Percentiles rank a stretch among this genome's conserved stretches.
Conservation (phyloP, 1,140 invertebrate species). For the Ptiloglossa arizonensis region DNA sequence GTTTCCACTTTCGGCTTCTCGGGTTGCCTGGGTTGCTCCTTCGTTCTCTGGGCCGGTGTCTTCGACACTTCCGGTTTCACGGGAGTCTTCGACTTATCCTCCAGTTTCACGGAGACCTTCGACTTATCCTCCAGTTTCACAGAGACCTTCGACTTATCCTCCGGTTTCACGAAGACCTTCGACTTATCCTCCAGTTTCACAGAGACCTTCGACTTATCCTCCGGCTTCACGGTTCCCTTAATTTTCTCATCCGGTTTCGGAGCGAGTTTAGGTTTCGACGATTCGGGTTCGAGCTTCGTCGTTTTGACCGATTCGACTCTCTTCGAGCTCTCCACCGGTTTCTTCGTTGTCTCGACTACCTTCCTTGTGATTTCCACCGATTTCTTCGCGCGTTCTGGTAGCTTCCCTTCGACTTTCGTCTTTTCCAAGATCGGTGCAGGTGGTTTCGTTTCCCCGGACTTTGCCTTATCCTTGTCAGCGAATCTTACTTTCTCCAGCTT, state of each 20-base stretch:
- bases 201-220: slow-evolving; percentile 41
- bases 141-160: slow-evolving; percentile 37
- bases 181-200: slow-evolving; percentile 51
- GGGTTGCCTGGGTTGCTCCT: slow-evolving; percentile 42
- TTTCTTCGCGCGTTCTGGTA: slow-evolving; percentile 29
- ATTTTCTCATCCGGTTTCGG: slow-evolving; percentile 12
- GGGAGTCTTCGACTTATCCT: slow-evolving; percentile 35
- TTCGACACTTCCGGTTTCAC: slow-evolving; percentile 62
- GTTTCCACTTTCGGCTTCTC: slow-evolving; percentile 53
- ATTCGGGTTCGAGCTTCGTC: slow-evolving; percentile 36
- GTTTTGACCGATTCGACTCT: slow-evolving; percentile 28
- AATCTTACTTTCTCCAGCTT: slow-evolving; percentile 76
- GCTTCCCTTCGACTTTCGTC: slow-evolving; percentile 1
- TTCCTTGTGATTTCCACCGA: slow-evolving; percentile 61
- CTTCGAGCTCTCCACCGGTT: slow-evolving; percentile 5
- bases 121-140: slow-evolving; percentile 52
- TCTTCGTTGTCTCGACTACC: slow-evolving; percentile 32
- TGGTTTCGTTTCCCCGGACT: slow-evolving; percentile 5
- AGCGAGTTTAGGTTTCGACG: slow-evolving; percentile 1
- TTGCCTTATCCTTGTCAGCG: slow-evolving; percentile 76
- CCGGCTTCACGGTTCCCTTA: slow-evolving; percentile 50
- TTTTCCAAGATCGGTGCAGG: slow-evolving; percentile 14
- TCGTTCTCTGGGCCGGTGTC: slow-evolving; percentile 54
- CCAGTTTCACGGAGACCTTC: slow-evolving; percentile 50
- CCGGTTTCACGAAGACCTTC: slow-evolving; percentile 50